Evolutionary conservation across 2,797 vertebrate genomes (phyloP), one percentile per base, ranked within the genome.

Genomic region (Mus minutoides): DNA sequence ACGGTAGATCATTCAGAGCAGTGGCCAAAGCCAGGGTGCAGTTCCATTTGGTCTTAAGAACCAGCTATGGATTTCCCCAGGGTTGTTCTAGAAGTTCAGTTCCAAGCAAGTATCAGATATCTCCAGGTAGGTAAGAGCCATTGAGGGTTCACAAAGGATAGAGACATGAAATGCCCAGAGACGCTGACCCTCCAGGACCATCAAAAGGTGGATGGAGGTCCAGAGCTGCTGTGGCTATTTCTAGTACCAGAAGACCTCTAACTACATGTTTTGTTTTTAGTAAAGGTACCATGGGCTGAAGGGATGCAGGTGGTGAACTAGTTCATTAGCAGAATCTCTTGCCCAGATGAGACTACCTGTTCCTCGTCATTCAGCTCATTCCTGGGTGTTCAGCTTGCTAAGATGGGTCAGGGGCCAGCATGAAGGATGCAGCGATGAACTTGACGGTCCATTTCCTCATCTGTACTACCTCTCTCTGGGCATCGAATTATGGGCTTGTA

Each of bases 401-500:
- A n/a, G 31, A 64, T 10, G 6, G 40, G 29, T 62, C 29, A 78
- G 19, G 62, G 26, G 17, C 4, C 3, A 5, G 0, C 1, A 22
- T 22, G 10, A 34, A 6, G 80, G 14, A 37, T 4, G 0, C 7
- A 54, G 64, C 1, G 3, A 1, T 8, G 64, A 46, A 37, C 64
- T 6, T 6, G 11, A 14, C 1, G 1, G 2, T 3, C 26, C 43
- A 3, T 19, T 62, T 14, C 2, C 11, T 37, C 21, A 0, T 49
- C 76, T 37, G 2, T 14, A 0, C 24, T 16, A 3, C 24, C 40
- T 6, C 37, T 43, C 34, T 10, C 40, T 22, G 2, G 79, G 52
- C 4, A 0, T 1, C 0, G 0, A 46, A 6, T 2, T 43, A 21
- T 0, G 11, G 56, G 62, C 58, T 19, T 13, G 78, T 3, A n/a